Base-by-base conservation (phyloP, 2,888 invertebrate species). In the Crematogaster levior region DNA sequence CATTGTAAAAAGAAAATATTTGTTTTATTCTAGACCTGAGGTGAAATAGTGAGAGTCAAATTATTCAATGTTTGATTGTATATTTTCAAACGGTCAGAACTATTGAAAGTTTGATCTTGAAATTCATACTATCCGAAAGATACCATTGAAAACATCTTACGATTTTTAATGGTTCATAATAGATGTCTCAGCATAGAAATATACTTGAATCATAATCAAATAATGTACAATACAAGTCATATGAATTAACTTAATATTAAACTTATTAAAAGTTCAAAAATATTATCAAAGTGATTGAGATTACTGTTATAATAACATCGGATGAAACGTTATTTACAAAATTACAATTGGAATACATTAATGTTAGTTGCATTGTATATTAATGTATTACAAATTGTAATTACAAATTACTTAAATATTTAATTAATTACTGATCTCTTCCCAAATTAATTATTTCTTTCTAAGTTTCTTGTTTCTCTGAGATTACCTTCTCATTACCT, bases 191-290 rank as follows among this genome's bases (percentile, higher is more conserved):
- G 46, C 3, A 43, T 46, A 46, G 24, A 34, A 53, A 70, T 37
- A 37, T 48, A 63, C 18, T 63, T 34, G 1, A 63, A 63, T 34
- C 18, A 12, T 21, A 15, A 73, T 74, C 3, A 74, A 48, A 74
- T 61, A 73, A 73, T 63, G n/a, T n/a, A n/a, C n/a, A n/a, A n/a
- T n/a, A 74, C 7, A 74, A 61, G n/a, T 70, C 21, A 24, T 72
- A 6, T 24, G 63, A 74, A 63, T 63, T 37, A 74, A 48, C 0
- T 46, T 34, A 61, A 46, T n/a, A 37, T 15, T 46, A 61, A 73
- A n/a, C n/a, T n/a, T 27, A n/a, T 58, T 73, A 73, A 18, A 43
- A 61, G 43, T 15, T 3, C 9, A 43, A 58, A 46, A 40, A 58
- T 60, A 21, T 30, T 60, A 60, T 40, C 37, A 24, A 60, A 37